Evolutionary conservation across 2,888 invertebrate species (phyloP).

Genomic region (Ceriagrion tenellum): DNA sequence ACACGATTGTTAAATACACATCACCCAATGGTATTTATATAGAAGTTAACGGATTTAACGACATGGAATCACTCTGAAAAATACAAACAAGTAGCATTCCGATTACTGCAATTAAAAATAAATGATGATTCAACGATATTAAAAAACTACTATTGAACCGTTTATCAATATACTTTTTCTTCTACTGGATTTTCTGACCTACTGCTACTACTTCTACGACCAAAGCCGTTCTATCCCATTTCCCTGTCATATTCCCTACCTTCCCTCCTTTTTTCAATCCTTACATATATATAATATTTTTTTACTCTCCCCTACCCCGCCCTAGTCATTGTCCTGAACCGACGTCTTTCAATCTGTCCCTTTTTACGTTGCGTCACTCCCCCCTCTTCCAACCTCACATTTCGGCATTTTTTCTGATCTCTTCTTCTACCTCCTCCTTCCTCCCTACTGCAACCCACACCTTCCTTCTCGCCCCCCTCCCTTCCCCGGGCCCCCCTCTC

Average conservation of each 20-base stretch:
- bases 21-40: too few species aligned
- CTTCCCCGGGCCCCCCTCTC: neutral
- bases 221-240: neutral
- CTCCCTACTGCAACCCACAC: too few species aligned
- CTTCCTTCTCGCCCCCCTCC: neutral
- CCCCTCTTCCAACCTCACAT: neutral
- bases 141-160: too few species aligned
- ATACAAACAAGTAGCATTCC: too few species aligned
- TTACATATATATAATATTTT: too few species aligned
- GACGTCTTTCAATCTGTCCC: constrained; percentile 49
- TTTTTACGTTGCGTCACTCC: neutral
- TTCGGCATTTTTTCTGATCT: constrained; percentile 51
- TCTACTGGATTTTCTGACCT: too few species aligned
- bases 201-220: neutral
- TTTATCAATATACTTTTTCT: too few species aligned
- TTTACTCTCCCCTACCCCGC: neutral
- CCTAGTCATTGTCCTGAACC: neutral
- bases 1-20: too few species aligned
- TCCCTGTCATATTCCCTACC: neutral
- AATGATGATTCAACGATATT: too few species aligned
- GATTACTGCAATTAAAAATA: too few species aligned
- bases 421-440: neutral
- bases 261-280: neutral
- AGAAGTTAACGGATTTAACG: too few species aligned
- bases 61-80: too few species aligned